These are phyloP conservation scores for Parthenolecanium corni DNA, from an alignment of 2,888 invertebrate genomes.

Conservation along the genomic window DNA sequence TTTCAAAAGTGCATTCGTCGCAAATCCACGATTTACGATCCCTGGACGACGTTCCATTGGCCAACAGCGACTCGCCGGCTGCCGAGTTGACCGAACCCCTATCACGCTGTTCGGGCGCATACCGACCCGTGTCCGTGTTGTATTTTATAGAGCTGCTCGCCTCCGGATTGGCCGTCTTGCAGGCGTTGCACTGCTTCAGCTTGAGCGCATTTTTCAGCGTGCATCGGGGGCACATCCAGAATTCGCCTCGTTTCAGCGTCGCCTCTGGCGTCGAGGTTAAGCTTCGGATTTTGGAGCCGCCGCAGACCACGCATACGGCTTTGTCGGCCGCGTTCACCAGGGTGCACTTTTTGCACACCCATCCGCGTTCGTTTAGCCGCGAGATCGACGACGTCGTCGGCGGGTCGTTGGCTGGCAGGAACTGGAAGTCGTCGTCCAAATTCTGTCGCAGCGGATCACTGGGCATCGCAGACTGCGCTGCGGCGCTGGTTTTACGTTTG, in stretches of 20 bases:
- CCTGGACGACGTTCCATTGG: neutral
- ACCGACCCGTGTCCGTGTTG: constrained; percentile 1
- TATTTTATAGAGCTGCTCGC: neutral
- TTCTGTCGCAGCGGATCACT: constrained; percentile 29
- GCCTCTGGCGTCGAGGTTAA: constrained; percentile 52
- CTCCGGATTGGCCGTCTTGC: constrained; percentile 46
- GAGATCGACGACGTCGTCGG: constrained; percentile 35
- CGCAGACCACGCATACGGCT: constrained; percentile 72
- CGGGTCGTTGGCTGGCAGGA: constrained; percentile 29
- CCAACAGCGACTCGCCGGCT: neutral
- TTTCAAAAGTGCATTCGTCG: constrained; percentile 68
- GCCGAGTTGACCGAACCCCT: neutral
- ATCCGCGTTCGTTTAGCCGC: constrained; percentile 40
- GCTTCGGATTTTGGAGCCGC: constrained; percentile 65
- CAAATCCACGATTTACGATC: constrained; percentile 52
- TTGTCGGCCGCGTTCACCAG: constrained; percentile 61
- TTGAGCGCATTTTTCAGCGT: constrained; percentile 68
- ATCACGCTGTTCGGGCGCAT: neutral
- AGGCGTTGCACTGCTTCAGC: constrained; percentile 57
- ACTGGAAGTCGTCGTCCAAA: constrained; percentile 32
- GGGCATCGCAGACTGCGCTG: neutral
- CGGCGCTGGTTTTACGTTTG: constrained; percentile 33
- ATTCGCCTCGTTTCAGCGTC: constrained; percentile 58
- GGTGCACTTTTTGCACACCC: constrained; percentile 83
- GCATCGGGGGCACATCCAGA: constrained; percentile 69